Evolutionary conservation across 1,140 invertebrate species (phyloP).

Genomic region (Orius insidiosus): DNA sequence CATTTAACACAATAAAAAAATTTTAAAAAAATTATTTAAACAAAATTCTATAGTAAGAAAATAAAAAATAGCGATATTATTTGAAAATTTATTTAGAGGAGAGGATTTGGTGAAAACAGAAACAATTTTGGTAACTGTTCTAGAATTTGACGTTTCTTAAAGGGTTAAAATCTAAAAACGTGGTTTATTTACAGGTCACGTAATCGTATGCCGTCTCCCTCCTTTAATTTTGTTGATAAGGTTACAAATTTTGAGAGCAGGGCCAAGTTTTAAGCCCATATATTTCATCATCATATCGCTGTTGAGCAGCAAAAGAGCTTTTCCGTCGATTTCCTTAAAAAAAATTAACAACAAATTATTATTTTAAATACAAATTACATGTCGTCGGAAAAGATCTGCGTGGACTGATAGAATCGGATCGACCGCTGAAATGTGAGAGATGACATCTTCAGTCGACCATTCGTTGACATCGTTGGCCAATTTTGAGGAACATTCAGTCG

Average conservation of each 20-base stretch:
- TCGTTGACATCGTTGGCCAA: constrained; percentile 48
- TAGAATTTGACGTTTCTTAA: too few relatives aligned
- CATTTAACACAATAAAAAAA: too few relatives aligned
- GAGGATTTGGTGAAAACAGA: too few relatives aligned
- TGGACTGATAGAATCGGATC: constrained; percentile 66
- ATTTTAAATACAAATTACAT: constrained; percentile 45
- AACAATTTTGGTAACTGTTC: too few relatives aligned
- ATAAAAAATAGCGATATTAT: too few relatives aligned
- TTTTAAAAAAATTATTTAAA: too few relatives aligned
- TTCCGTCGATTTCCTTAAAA: constrained; percentile 82
- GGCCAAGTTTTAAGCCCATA: constrained; percentile 95
- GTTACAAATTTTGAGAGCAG: constrained; percentile 76
- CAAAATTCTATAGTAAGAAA: too few relatives aligned
- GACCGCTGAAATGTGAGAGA: constrained; percentile 65
- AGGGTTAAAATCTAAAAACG: too few relatives aligned
- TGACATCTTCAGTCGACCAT: constrained; percentile 90
- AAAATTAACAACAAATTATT: background rate
- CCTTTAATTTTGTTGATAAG: constrained; percentile 17
- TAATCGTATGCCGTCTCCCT: constrained; percentile 12
- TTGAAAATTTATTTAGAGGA: too few relatives aligned
- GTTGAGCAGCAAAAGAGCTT: constrained; percentile 81
- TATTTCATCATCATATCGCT: constrained; percentile 99
- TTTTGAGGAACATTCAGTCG: constrained; percentile 21
- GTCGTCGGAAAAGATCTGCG: constrained; percentile 83
- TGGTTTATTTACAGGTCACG: background rate